Conservation (phyloP, 2,113 vertebrate species). For the Ptyas mucosa region DNA sequence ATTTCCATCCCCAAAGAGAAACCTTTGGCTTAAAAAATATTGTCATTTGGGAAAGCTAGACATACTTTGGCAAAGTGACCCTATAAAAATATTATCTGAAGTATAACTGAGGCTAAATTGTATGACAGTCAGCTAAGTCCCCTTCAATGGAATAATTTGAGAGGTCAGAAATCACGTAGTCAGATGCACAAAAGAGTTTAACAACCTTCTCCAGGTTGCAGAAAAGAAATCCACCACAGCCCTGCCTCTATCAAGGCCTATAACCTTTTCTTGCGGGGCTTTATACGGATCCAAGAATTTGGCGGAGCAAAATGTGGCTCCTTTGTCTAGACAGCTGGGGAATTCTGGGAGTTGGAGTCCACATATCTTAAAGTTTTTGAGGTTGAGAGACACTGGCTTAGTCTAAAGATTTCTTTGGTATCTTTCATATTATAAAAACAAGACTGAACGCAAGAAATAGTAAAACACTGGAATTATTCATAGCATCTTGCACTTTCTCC, state of each 20-base stretch:
- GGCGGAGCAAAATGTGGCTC: slow-evolving; percentile 22
- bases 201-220: slow-evolving; percentile 26
- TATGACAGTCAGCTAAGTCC: slow-evolving; percentile 68
- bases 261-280: slow-evolving; percentile 43
- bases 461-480: background rate
- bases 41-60: slow-evolving; percentile 77
- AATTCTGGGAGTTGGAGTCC: background rate
- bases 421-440: background rate
- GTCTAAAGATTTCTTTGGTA: background rate
- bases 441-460: too few species aligned
- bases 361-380: background rate
- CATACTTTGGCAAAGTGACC: slow-evolving; percentile 74
- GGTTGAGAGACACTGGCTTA: background rate
- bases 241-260: slow-evolving; percentile 33
- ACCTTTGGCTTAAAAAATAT: slow-evolving; percentile 78
- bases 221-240: slow-evolving; percentile 40
- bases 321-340: background rate
- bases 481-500: background rate
- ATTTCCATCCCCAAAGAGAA: slow-evolving; percentile 69
- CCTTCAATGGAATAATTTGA: slow-evolving; percentile 56
- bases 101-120: slow-evolving; percentile 75
- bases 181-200: slow-evolving; percentile 48
- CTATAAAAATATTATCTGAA: slow-evolving; percentile 80
- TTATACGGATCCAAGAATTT: slow-evolving; percentile 35
- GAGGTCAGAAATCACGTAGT: slow-evolving; percentile 10